phyloP scores from a whole-genome alignment of 1,140 invertebrate species.

The Pantala flavescens region DNA sequence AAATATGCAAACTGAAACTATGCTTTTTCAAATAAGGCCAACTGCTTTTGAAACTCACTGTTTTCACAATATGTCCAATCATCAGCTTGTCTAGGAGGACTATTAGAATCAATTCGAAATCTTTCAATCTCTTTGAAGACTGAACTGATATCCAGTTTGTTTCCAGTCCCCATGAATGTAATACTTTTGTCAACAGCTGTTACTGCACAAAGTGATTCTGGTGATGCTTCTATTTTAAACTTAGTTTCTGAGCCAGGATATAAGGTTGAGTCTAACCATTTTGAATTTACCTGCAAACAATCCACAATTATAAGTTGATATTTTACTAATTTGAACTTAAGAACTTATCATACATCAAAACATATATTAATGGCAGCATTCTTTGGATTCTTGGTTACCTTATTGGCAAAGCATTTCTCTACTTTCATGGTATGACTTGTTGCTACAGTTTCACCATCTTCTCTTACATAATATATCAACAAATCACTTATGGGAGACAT shows the following conservation, averaged over 20 bases:
- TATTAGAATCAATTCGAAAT: conserved; percentile 31
- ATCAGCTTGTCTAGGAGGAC: conserved; percentile 32
- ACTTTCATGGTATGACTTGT: conserved; percentile 39
- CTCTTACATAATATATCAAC: conserved; percentile 63
- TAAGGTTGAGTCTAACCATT: neutral
- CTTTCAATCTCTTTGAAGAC: conserved; percentile 32
- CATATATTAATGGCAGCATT: too few relatives aligned
- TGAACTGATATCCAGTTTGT: conserved; percentile 22
- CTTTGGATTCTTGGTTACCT: conserved; percentile 29
- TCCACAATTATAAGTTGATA: too few relatives aligned
- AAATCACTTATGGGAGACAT: conserved; percentile 63
- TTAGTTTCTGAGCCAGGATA: neutral
- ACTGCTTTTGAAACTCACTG: neutral
- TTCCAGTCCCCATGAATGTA: conserved; percentile 35
- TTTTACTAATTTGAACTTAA: too few relatives aligned
- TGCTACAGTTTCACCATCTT: conserved; percentile 58
- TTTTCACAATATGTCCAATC: conserved; percentile 26
- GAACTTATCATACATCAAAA: too few relatives aligned
- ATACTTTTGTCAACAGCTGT: conserved; percentile 49
- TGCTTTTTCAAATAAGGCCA: too few relatives aligned
- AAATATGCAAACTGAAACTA: too few relatives aligned
- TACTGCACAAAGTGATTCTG: conserved; percentile 46
- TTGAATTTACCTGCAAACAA: neutral
- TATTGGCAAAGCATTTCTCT: conserved; percentile 46
- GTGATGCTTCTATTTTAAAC: conserved; percentile 29